Evolutionary conservation across 2,113 vertebrate genomes (phyloP), one percentile per base, ranked within the genome.

Genomic region (Falco punctatus): DNA sequence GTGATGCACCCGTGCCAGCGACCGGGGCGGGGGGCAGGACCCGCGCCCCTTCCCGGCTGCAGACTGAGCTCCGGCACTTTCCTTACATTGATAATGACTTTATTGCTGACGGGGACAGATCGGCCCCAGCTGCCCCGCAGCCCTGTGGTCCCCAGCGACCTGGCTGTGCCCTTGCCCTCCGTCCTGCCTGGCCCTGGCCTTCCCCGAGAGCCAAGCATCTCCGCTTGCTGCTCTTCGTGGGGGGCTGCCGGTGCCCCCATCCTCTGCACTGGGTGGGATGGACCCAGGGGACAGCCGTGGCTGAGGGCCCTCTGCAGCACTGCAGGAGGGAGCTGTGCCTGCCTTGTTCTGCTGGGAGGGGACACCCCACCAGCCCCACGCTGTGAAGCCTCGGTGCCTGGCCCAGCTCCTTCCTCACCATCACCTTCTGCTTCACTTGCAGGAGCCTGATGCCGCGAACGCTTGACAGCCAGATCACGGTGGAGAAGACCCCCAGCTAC

Each of bases 401-500:
- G 40, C n/a, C 44, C 0, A 0, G 44, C 77, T 52, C 61, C 57
- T 75, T 86, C 96, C 91, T 97, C 30, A 98, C 52, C 28, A 1
- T 7, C 32, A 3, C 80, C 94, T 40, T 91, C 62, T 65, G 84
- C 84, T 98, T 94, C 3, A 1, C 77, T 80, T 92, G 62, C 97
- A 99, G 99, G 98, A 99, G 98, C 88, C 97, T 99, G 87, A 99
- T 99, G 99, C 99, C 99, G 1, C 98, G 99, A 17, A 99, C 99
- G 0, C 96, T 99, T 1, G 99, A 99, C 96, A 99, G 98, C 90
- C 99, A 99, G 97, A 99, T 99, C 98, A 99, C 99, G 0, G 97
- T 99, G 95, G 99, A 99, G 98, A 99, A 99, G 98, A 99, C 99
- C 1, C 99, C 99, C 77, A 99, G 99, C 97, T 99, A 99, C 94